phyloP scores from a whole-genome alignment of 2,888 invertebrate genomes.

The Dorcus hopei region DNA sequence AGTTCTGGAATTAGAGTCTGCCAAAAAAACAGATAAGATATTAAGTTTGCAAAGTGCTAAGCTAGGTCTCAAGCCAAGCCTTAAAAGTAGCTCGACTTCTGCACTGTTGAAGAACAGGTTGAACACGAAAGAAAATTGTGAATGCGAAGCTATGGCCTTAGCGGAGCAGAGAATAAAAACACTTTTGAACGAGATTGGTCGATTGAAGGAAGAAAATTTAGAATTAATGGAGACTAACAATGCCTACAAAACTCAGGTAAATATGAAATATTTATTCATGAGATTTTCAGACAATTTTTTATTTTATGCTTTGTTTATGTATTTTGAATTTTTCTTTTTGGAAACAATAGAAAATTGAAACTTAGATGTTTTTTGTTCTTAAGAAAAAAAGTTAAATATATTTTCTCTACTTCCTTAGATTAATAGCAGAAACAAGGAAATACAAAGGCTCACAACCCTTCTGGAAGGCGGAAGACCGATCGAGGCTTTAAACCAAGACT shows the following conservation, averaged over 20 bases:
- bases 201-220: conserved; percentile 46
- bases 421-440: conserved; percentile 64
- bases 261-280: too few species aligned
- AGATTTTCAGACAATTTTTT: too few species aligned
- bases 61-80: conserved; percentile 12
- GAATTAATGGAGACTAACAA: conserved; percentile 41
- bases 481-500: conserved; percentile 62
- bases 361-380: too few species aligned
- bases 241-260: conserved; percentile 17
- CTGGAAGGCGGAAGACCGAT: conserved; percentile 70
- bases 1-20: conserved; percentile 50
- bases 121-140: conserved; percentile 10
- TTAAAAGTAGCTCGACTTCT: conserved; percentile 23
- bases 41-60: conserved; percentile 10
- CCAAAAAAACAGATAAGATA: conserved; percentile 19
- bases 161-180: conserved; percentile 45
- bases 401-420: conserved; percentile 25
- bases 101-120: conserved; percentile 49
- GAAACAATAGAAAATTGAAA: too few species aligned
- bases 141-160: conserved; percentile 45
- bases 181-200: conserved; percentile 47
- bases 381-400: too few species aligned
- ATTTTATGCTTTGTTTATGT: too few species aligned
- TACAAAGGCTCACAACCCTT: conserved; percentile 63
- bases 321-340: too few species aligned